phyloP scores from a whole-genome alignment of 2,888 invertebrate species.

The Phragmatobia fuliginosa region DNA sequence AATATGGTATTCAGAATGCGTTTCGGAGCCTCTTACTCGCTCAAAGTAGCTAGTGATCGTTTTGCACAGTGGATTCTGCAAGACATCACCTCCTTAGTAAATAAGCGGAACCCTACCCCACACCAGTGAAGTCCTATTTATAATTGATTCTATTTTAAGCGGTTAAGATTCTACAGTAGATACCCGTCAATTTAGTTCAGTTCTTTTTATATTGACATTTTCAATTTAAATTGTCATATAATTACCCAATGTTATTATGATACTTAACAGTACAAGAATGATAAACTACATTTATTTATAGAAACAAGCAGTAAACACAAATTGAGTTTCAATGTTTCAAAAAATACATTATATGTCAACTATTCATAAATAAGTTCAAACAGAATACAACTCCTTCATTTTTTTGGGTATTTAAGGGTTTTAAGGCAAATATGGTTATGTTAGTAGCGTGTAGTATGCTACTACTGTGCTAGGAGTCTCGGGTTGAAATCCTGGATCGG shows the following conservation, averaged over 20 bases:
- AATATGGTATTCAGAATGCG: too few species aligned
- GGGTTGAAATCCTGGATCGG: too few species aligned
- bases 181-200: not conserved
- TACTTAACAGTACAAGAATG: too few species aligned
- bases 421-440: too few species aligned
- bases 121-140: not conserved
- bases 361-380: not conserved
- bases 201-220: not conserved
- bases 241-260: too few species aligned
- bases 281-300: not conserved
- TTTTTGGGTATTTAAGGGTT: not conserved
- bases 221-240: not conserved
- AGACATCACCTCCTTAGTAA: not conserved
- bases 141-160: not conserved
- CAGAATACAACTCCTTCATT: not conserved
- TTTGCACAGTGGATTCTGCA: not conserved
- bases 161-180: not conserved
- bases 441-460: too few species aligned
- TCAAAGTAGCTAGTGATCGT: too few species aligned
- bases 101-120: not conserved
- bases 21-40: too few species aligned
- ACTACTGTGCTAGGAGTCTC: too few species aligned
- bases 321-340: too few species aligned
- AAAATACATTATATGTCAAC: too few species aligned
- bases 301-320: not conserved